A percentile compares a stretch with the other conserved stretches of the same genome.
Conservation (phyloP, 2,888 invertebrate species). For the Caenorhabditis imperialis region DNA sequence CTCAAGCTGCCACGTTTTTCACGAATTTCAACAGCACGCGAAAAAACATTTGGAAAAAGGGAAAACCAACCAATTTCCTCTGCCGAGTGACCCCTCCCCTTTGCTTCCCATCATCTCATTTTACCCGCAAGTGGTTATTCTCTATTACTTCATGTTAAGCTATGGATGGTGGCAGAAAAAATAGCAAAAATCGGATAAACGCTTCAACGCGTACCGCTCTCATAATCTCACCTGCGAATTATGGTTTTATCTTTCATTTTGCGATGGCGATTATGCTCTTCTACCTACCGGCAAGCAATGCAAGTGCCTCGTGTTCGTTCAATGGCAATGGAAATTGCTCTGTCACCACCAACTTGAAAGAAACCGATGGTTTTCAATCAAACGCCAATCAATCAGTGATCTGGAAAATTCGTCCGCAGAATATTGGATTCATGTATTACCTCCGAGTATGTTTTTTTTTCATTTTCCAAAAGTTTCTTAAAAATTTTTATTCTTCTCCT, state of each 20-base stretch:
- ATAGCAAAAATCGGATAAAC: conserved; percentile 18
- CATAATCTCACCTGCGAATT: neutral
- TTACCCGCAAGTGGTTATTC: neutral
- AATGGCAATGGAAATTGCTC: conserved; percentile 23
- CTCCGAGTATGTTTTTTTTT: conserved; percentile 17
- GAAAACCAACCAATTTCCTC: neutral
- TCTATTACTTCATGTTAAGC: conserved; percentile 24
- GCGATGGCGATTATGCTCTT: neutral
- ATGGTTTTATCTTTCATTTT: neutral
- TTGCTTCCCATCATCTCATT: conserved; percentile 14
- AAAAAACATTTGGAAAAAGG: conserved; percentile 1
- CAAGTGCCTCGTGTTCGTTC: conserved; percentile 12
- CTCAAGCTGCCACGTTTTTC: neutral
- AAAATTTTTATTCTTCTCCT: neutral
- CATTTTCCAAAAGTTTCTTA: neutral
- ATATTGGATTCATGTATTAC: conserved; percentile 44
- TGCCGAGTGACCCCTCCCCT: conserved; percentile 37
- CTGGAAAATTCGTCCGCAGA: conserved; percentile 36
- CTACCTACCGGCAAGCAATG: neutral
- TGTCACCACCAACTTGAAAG: conserved; percentile 3
- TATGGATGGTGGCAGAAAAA: conserved; percentile 22
- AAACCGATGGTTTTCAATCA: no score
- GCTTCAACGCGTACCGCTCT: conserved; percentile 8
- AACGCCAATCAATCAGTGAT: conserved; percentile 9
- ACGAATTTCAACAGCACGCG: neutral